Percentiles rank a stretch among this genome's conserved stretches.
These are phyloP conservation scores for Arenaria interpres DNA, from an alignment of 2,113 vertebrate species.

Conservation along the genomic window DNA sequence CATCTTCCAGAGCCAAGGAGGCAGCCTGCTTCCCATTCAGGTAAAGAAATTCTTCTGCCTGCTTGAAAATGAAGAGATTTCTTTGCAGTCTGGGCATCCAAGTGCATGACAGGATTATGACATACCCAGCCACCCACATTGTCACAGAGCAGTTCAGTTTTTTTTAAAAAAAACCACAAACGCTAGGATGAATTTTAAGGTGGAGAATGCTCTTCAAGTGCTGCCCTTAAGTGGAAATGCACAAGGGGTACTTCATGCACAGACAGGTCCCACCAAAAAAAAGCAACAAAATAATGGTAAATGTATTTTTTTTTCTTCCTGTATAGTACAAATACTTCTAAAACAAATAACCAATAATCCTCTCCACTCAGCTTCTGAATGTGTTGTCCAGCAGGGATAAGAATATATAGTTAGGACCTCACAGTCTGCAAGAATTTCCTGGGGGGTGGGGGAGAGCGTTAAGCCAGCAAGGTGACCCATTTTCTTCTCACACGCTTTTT, in stretches of 20 bases:
- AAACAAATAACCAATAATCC: background rate
- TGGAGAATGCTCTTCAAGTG: background rate
- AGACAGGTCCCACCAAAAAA: background rate
- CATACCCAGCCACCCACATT: constrained; percentile 50
- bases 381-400: background rate
- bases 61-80: constrained; percentile 14
- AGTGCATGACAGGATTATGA: constrained; percentile 69
- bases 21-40: constrained; percentile 49
- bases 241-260: background rate
- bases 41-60: constrained; percentile 49
- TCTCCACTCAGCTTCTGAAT: background rate
- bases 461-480: background rate
- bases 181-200: background rate
- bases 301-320: background rate
- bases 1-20: background rate
- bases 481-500: background rate
- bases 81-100: constrained; percentile 59
- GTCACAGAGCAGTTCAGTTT: background rate
- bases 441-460: too few species aligned
- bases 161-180: background rate
- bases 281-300: background rate
- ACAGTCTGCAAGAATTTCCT: background rate
- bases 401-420: background rate
- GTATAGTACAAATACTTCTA: background rate
- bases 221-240: background rate